Evolutionary conservation across 2,888 invertebrate species (phyloP).

Genomic region (Galerucella nymphaeae): DNA sequence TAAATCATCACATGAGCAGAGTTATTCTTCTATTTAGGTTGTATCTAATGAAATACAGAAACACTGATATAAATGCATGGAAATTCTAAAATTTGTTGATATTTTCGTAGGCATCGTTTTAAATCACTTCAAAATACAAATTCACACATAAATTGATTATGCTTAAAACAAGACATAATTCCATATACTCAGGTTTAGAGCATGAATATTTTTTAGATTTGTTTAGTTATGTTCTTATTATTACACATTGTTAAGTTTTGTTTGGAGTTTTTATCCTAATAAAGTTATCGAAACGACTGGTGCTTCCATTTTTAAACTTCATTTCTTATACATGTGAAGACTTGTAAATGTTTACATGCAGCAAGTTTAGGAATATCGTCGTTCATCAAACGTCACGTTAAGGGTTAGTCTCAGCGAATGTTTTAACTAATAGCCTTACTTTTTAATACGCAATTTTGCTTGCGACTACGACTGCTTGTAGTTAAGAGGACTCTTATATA

Average conservation of each 20-base stretch:
- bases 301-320: constrained; percentile 35
- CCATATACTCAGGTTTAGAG: constrained; percentile 30
- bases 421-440: constrained; percentile 50
- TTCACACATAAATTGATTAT: neutral
- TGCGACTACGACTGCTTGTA: constrained; percentile 47
- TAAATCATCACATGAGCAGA: too few species aligned
- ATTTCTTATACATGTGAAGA: constrained; percentile 39
- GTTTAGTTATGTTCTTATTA: constrained; percentile 48
- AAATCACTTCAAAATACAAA: constrained; percentile 19
- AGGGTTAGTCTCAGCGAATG: constrained; percentile 61
- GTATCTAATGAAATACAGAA: too few species aligned
- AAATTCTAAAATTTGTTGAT: neutral
- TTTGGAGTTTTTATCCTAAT: constrained; percentile 51
- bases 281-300: constrained; percentile 43
- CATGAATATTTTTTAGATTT: constrained; percentile 51
- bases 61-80: too few species aligned
- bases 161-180: constrained; percentile 4
- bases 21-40: too few species aligned
- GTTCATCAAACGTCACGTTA: constrained; percentile 62
- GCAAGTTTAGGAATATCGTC: constrained; percentile 64
- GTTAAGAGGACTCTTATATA: constrained; percentile 22
- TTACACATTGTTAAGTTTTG: constrained; percentile 50
- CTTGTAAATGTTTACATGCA: constrained; percentile 61
- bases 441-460: constrained; percentile 48
- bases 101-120: neutral